Conservation (phyloP, 2,113 vertebrate species). For the Labeo catla region DNA sequence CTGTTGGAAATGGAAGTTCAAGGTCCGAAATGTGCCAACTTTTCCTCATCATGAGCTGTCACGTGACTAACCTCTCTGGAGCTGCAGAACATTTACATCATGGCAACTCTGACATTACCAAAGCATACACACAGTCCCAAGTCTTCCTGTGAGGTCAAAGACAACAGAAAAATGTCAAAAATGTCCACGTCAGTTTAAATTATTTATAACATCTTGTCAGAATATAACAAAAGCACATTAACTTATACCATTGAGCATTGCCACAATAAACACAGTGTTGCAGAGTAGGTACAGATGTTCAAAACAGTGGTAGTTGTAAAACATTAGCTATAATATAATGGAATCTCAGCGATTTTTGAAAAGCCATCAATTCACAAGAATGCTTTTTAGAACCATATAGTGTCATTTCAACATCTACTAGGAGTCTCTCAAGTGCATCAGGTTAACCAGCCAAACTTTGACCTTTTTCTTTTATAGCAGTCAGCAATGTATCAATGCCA, state of each 20-base stretch:
- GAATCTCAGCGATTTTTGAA: not conserved
- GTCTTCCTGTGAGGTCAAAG: not conserved
- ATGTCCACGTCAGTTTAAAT: not conserved
- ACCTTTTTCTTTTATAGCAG: constrained; percentile 2
- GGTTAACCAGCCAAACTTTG: not conserved
- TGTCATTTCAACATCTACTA: not conserved
- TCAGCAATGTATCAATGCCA: not conserved
- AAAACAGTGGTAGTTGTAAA: not conserved
- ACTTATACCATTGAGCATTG: not conserved
- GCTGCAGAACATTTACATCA: constrained; percentile 19
- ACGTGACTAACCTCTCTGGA: not conserved
- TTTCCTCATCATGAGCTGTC: constrained; percentile 4
- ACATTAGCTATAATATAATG: not conserved
- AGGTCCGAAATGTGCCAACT: not conserved
- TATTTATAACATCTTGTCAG: not conserved
- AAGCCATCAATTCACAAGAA: not conserved
- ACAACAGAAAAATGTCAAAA: not conserved
- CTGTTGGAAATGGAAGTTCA: not conserved
- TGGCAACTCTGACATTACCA: not conserved
- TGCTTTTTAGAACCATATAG: not conserved
- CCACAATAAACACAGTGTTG: not conserved
- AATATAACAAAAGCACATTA: constrained; percentile 24
- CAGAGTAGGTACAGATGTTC: not conserved
- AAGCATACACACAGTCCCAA: not conserved
- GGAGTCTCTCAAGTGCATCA: not conserved